Base-by-base conservation (phyloP, 2,113 vertebrate genomes). In the Lipotes vexillifer region DNA sequence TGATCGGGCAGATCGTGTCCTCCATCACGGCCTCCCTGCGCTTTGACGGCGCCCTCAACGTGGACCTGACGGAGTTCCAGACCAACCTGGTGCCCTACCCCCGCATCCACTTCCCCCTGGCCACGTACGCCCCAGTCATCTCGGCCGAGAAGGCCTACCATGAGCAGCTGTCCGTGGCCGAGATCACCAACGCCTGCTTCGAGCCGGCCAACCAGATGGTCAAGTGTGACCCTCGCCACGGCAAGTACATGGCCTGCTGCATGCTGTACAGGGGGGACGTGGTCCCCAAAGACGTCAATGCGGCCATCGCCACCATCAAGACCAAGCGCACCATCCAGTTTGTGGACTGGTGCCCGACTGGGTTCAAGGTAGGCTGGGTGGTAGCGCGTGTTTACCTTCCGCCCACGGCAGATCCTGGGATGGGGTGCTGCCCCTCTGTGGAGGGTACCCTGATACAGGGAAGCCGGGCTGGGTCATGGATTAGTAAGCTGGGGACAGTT, bases 101-200 rank as follows among this genome's bases (percentile, higher is more conserved):
- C 81, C 99, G 99, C 90, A 99, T 99, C 97, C 99, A 99, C 98
- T 99, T 99, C 97, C 99, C 99, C 1, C 97, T 99, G 94, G 99
- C 98, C 68, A 99, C 99, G 8, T 99, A 99, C 0, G 99, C 99
- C 23, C 99, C 99, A 0, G 99, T 99, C 10, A 99, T 99, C 98
- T 99, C 99, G 0, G 99, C 99, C 23, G 99, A 99, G 95, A 99
- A 99, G 97, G 99, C 99, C 0, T 99, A 99, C 92, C 99, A 99
- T 0, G 99, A 99, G 98, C 99, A 99, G 98, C 96, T 99, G 25
- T 99, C 99, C 0, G 99, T 99, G 74, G 98, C 99, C 2, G 99
- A 99, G 93, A 99, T 99, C 38, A 99, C 99, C 52, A 99, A 99
- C 0, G 97, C 98, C 52, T 81, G 78, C 78, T 81, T 81, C 52